Conservation (phyloP, 2,888 invertebrate genomes). For the Ecliptopera silaceata region DNA sequence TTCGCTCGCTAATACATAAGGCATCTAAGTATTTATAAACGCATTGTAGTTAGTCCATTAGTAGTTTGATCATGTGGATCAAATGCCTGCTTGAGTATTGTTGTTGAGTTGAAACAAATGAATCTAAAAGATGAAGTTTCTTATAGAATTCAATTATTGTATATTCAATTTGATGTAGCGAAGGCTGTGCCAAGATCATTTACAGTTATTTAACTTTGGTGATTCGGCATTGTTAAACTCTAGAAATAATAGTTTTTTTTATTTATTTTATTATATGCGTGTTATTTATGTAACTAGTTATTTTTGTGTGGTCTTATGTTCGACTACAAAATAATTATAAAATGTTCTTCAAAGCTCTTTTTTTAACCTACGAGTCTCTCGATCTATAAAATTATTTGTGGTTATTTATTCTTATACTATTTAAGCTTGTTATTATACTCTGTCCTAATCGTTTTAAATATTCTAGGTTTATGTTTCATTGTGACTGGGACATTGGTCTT, state of each 20-base stretch:
- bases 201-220: conserved; percentile 44
- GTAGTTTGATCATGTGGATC: neutral
- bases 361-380: neutral
- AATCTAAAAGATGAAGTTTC: too few species aligned
- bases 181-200: conserved; percentile 4
- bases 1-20: neutral
- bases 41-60: neutral
- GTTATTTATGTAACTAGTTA: neutral
- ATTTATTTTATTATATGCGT: neutral
- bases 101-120: neutral
- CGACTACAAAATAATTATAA: neutral
- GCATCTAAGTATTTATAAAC: neutral
- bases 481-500: conserved; percentile 12
- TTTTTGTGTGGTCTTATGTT: too few species aligned
- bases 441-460: neutral
- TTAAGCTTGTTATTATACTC: neutral
- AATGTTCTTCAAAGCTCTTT: neutral
- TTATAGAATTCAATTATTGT: too few species aligned
- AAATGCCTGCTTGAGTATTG: neutral
- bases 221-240: conserved; percentile 55
- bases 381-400: neutral
- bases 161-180: neutral
- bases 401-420: neutral
- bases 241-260: neutral
- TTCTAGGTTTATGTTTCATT: conserved; percentile 7